These are phyloP conservation scores for Latrodectus hesperus DNA, from an alignment of 2,888 invertebrate species.

Conservation along the genomic window DNA sequence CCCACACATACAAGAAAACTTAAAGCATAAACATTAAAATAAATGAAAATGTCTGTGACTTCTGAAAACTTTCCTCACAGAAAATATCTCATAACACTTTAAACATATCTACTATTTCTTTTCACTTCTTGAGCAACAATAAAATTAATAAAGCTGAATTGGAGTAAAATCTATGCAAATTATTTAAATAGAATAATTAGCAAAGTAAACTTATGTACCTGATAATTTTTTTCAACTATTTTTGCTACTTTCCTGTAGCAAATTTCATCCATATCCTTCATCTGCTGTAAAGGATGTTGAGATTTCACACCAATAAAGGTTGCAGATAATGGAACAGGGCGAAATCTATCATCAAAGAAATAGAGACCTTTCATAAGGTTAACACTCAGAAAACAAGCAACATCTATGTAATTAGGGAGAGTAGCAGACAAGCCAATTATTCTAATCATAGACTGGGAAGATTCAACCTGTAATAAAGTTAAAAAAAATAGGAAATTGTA, in stretches of 20 bases:
- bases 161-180: too few species aligned
- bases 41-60: too few species aligned
- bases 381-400: slow-evolving; percentile 93
- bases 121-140: too few species aligned
- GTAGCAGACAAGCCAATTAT: slow-evolving; percentile 97
- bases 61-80: too few species aligned
- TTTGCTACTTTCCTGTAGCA: slow-evolving; percentile 94
- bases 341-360: slow-evolving; percentile 93
- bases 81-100: too few species aligned
- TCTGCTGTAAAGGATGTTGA: slow-evolving; percentile 79
- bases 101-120: too few species aligned
- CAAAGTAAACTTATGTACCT: slow-evolving; percentile 77
- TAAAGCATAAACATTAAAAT: too few species aligned
- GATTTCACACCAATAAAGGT: slow-evolving; percentile 92
- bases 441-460: slow-evolving; percentile 82
- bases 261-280: slow-evolving; percentile 89
- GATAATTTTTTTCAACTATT: slow-evolving; percentile 89
- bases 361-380: slow-evolving; percentile 93
- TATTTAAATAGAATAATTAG: too few species aligned
- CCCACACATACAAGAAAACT: too few species aligned
- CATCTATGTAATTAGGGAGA: slow-evolving; percentile 97
- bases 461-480: slow-evolving; percentile 80
- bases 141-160: too few species aligned
- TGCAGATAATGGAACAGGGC: slow-evolving; percentile 95
- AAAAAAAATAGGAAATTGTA: background rate